Conservation (phyloP, 2,888 invertebrate species). For the Megastigmus dorsalis region DNA sequence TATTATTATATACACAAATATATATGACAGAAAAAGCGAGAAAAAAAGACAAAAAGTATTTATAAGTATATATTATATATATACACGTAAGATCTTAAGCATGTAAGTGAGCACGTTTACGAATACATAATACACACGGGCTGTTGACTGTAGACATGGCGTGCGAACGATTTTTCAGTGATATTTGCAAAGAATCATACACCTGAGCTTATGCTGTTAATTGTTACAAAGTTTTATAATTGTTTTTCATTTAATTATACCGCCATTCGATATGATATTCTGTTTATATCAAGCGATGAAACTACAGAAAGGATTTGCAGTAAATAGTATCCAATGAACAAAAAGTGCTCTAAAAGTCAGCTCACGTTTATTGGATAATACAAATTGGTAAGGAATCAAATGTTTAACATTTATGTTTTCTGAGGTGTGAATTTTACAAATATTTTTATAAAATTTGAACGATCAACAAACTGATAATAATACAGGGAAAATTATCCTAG, state of each 20-base stretch:
- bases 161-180: conserved; percentile 10
- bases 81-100: conserved; percentile 13
- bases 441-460: conserved; percentile 5
- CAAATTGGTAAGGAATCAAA: too few relatives aligned
- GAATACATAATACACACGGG: not conserved
- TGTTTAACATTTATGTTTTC: too few relatives aligned
- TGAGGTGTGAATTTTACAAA: not conserved
- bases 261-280: too few relatives aligned
- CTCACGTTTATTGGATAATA: too few relatives aligned
- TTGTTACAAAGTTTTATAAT: conserved; percentile 37
- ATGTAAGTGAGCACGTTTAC: conserved; percentile 11
- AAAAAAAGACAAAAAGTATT: conserved; percentile 31
- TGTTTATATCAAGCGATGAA: too few relatives aligned
- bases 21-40: conserved; percentile 2
- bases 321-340: too few relatives aligned
- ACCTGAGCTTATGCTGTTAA: conserved; percentile 11
- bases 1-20: conserved; percentile 51
- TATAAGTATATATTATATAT: conserved; percentile 33
- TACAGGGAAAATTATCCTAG: conserved; percentile 14
- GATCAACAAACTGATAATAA: not conserved
- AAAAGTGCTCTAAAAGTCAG: too few relatives aligned
- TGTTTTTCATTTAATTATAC: conserved; percentile 26
- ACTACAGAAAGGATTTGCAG: too few relatives aligned
- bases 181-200: not conserved
- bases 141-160: not conserved